Evolutionary conservation across 2,113 vertebrate genomes (phyloP).

Genomic region (Tetrao urogallus): DNA sequence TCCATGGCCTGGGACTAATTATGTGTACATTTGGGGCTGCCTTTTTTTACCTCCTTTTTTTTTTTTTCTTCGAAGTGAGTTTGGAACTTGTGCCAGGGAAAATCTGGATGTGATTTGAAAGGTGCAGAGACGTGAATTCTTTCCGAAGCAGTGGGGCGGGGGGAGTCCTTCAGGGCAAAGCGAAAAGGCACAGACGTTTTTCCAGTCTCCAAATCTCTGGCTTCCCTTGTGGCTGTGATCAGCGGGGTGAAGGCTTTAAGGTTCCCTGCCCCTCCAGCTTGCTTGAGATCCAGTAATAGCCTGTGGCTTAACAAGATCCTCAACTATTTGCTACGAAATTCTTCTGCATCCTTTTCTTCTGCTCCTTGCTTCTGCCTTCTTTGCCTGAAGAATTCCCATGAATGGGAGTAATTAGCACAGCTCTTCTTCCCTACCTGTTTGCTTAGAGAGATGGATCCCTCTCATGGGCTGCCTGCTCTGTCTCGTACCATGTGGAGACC

Average conservation of each 20-base stretch:
- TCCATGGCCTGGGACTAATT: slow-evolving; percentile 40
- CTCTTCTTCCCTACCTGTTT: not conserved
- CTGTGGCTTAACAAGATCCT: not conserved
- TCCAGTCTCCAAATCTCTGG: slow-evolving; percentile 27
- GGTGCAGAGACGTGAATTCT: slow-evolving; percentile 66
- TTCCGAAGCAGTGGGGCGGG: slow-evolving; percentile 3
- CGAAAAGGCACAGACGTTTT: slow-evolving; percentile 26
- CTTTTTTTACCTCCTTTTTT: not conserved
- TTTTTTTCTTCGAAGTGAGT: not conserved
- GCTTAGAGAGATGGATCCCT: not conserved
- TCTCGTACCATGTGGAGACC: not conserved
- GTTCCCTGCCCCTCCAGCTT: not conserved
- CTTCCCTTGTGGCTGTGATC: not conserved
- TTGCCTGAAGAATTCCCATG: not conserved
- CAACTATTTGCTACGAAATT: not conserved
- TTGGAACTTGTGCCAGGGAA: slow-evolving; percentile 16
- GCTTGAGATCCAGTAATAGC: not conserved
- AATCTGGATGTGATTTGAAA: slow-evolving; percentile 73
- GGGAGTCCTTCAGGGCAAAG: not conserved
- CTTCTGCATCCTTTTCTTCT: not conserved
- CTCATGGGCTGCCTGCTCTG: not conserved
- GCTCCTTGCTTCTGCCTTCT: not conserved
- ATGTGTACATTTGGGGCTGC: slow-evolving; percentile 5
- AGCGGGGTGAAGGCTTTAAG: not conserved
- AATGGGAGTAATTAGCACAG: not conserved